Evolutionary conservation across 2,888 invertebrate species (phyloP), one percentile per base, ranked within the genome.

Genomic region (Drosophila robusta): DNA sequence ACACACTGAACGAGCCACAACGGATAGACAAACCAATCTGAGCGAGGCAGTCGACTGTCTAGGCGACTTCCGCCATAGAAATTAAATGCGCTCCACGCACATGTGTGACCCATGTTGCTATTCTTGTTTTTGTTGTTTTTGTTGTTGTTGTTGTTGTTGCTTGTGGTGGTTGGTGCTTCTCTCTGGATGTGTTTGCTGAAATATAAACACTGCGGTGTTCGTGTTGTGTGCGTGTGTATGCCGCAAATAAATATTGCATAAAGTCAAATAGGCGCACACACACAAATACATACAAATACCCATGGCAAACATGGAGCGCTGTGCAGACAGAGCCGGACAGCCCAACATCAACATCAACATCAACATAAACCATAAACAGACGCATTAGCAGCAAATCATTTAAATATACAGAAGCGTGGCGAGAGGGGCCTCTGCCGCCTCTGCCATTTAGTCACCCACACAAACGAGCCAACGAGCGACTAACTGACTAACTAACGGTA

Each of bases 321-420:
- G 46, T 49, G 38, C 50, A 57, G 47, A n/a, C 56, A 52, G 34
- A 32, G 66, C 60, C 57, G 76, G 72, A 56, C 65, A 75, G 47
- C 38, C 47, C 79, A 72, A 84, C 79, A 80, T 44, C 61, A 60
- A 22, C 60, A 60, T 44, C 84, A 77, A 88, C 84, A 81, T 78
- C 76, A 81, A 81, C 84, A 89, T 84, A 79, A 87, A 85, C 82
- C 89, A 89, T 84, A 85, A 89, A 89, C 87, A 85, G 73, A 73
- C 85, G 87, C 87, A 84, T 84, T 89, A 84, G 79, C 87, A 75
- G 84, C 85, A 84, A 84, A 84, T 87, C 88, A 83, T 83, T 83
- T 89, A 84, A 89, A 87, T 87, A 87, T 73, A 75, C 80, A 86
- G 66, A 56, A 42, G 42, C 58, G n/a, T n/a, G 51, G 42, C 41